Evolutionary conservation across 2,888 invertebrate genomes (phyloP).

Genomic region (Theretra japonica): DNA sequence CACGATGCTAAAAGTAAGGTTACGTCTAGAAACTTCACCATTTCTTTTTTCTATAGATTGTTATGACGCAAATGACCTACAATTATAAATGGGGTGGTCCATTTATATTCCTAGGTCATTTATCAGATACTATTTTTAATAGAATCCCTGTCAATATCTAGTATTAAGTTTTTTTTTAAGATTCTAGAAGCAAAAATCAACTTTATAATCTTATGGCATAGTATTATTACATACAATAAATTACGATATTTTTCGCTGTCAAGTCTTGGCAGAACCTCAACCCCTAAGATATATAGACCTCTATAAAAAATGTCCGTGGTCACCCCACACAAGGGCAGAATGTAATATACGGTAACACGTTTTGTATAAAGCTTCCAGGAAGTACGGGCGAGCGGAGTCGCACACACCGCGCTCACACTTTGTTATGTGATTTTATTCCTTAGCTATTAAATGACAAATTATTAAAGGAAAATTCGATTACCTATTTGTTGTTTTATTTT

Average conservation of each 20-base stretch:
- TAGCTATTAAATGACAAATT: slow-evolving; percentile 55
- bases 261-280: too few relatives aligned
- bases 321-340: background rate
- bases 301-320: background rate
- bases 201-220: too few relatives aligned
- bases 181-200: too few relatives aligned
- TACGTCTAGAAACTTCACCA: background rate
- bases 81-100: too few relatives aligned
- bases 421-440: slow-evolving; percentile 59
- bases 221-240: too few relatives aligned
- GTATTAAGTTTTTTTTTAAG: too few relatives aligned
- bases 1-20: background rate
- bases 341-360: background rate
- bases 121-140: too few relatives aligned
- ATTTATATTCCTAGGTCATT: too few relatives aligned
- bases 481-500: slow-evolving; percentile 43
- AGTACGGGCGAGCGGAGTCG: slow-evolving; percentile 18
- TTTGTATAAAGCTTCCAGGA: slow-evolving; percentile 37
- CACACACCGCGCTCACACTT: slow-evolving; percentile 35
- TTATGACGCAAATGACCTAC: too few relatives aligned
- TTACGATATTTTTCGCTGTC: too few relatives aligned
- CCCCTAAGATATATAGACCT: too few relatives aligned
- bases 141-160: too few relatives aligned
- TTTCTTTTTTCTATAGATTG: background rate
- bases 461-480: slow-evolving; percentile 57